Conservation (phyloP, 2,797 vertebrate species). For the Petrocephalus sullivani region DNA sequence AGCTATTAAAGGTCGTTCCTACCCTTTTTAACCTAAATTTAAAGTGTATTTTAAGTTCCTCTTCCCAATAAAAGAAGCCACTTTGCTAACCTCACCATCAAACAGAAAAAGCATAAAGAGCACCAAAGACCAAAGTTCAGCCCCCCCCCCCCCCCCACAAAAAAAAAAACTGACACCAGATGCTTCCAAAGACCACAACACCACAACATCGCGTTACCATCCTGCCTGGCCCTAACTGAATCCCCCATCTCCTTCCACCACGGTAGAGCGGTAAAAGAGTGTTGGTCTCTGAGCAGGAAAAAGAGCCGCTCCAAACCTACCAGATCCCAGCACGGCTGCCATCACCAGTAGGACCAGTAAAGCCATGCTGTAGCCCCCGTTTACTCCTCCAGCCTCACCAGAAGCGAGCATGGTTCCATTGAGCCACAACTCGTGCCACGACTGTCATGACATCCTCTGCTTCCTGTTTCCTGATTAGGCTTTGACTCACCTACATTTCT, state of each 20-base stretch:
- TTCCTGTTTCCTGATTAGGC: slow-evolving; percentile 25
- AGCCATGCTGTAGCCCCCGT: background rate
- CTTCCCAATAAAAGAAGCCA: background rate
- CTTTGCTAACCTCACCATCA: background rate
- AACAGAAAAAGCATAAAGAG: background rate
- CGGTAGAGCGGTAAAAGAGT: background rate
- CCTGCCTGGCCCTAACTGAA: background rate
- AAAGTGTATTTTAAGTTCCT: background rate
- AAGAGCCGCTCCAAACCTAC: background rate
- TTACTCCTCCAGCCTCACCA: background rate
- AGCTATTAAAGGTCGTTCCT: background rate
- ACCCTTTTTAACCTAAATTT: background rate
- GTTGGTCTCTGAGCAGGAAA: background rate
- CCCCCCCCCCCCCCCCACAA: background rate
- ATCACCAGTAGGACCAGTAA: background rate
- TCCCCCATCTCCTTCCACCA: background rate
- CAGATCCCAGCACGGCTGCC: background rate
- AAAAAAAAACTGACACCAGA: background rate
- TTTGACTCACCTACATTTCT: slow-evolving; percentile 18
- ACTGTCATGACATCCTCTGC: slow-evolving; percentile 7
- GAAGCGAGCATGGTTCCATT: slow-evolving; percentile 21
- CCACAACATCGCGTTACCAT: background rate
- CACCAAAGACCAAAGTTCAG: background rate
- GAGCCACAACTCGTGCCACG: background rate
- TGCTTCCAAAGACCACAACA: background rate